These are phyloP conservation scores for Brachyalestes nurse DNA, from an alignment of 2,797 vertebrate genomes.

Conservation along the genomic window DNA sequence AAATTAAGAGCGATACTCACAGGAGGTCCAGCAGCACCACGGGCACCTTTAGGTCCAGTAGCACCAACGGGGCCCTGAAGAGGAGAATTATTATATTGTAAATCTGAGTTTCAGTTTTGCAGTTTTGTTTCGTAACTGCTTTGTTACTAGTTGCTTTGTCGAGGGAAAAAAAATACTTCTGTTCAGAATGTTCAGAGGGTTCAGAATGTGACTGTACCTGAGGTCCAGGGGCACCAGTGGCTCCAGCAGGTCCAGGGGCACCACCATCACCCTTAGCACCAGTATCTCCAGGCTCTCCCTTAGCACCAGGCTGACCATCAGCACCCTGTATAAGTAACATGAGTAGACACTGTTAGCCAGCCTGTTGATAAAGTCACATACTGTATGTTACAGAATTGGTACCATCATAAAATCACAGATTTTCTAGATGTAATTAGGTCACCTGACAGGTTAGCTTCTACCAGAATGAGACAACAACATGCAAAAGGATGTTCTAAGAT, in stretches of 20 bases:
- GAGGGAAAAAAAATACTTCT: background rate
- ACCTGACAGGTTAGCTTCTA: no score
- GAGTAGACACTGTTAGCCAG: background rate
- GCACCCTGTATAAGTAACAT: conserved; percentile 77
- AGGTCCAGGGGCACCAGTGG: conserved; percentile 90
- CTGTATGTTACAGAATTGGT: background rate
- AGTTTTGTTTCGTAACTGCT: background rate
- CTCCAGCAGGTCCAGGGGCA: conserved; percentile 88
- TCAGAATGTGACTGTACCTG: conserved; percentile 73
- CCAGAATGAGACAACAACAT: no score
- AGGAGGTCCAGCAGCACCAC: conserved; percentile 90
- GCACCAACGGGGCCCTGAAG: conserved; percentile 90
- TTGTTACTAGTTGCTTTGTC: background rate
- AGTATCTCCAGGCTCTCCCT: conserved; percentile 93
- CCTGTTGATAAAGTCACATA: background rate
- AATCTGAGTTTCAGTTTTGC: background rate
- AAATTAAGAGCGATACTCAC: conserved; percentile 76
- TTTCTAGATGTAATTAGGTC: no score
- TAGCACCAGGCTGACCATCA: conserved; percentile 94
- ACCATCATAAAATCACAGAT: no score
- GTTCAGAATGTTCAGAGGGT: no score
- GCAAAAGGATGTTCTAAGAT: background rate
- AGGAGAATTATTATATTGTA: conserved; percentile 29
- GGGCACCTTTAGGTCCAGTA: conserved; percentile 92
- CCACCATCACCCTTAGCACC: conserved; percentile 94